Percentiles rank a stretch among this genome's conserved stretches.
phyloP scores from a whole-genome alignment of 2,113 vertebrate genomes.

The Origma solitaria region DNA sequence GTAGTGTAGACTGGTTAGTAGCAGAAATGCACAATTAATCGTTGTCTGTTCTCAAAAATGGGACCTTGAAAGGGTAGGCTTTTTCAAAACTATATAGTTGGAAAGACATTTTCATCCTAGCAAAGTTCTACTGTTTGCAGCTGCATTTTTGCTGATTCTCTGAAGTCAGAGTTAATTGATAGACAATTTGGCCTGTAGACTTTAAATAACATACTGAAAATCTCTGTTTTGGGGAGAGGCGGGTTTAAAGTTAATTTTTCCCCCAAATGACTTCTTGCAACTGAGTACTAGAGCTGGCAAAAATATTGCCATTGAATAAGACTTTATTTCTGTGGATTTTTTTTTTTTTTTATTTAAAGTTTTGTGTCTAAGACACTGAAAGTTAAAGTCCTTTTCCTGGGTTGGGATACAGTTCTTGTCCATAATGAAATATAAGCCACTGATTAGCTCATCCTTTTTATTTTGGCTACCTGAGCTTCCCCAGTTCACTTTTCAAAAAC shows the following conservation, averaged over 20 bases:
- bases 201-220: conserved; percentile 60
- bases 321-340: neutral
- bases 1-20: neutral
- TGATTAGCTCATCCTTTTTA: neutral
- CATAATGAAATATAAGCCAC: neutral
- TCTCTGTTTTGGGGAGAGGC: conserved; percentile 47
- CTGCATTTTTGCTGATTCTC: conserved; percentile 61
- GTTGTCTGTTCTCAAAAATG: neutral
- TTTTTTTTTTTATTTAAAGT: neutral
- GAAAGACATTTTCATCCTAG: conserved; percentile 22
- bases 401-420: neutral
- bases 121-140: conserved; percentile 31
- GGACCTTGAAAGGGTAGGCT: neutral
- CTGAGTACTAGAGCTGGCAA: neutral
- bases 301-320: conserved; percentile 3
- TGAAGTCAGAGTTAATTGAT: conserved; percentile 49
- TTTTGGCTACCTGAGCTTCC: neutral
- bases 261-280: neutral
- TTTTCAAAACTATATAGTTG: neutral
- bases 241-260: conserved; percentile 50
- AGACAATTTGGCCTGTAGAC: conserved; percentile 54
- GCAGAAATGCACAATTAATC: neutral
- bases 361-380: neutral
- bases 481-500: neutral
- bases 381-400: neutral